Base-by-base conservation (phyloP, 2,797 vertebrate genomes). In the Pseudopleuronectes americanus region DNA sequence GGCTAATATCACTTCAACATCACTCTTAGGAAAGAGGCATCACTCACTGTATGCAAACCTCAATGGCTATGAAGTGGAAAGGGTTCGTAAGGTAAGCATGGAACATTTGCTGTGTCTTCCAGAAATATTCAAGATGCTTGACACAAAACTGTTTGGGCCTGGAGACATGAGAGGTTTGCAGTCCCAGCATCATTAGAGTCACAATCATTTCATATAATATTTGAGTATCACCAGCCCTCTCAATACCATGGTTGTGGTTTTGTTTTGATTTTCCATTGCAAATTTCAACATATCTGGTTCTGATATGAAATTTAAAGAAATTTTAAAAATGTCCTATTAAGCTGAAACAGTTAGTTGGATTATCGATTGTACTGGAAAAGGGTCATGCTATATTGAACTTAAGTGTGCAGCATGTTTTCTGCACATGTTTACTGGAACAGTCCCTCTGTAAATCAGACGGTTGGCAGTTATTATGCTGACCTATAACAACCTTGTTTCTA, bases 31-130 rank as follows among this genome's bases (percentile, higher is more conserved):
- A 43, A 95, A 95, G 81, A 85, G 93, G 41, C 94, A 94, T 63
- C 94, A 93, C 79, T 95, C 93, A 0, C 91, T 93, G 17, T 94
- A 93, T 8, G 90, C 91, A 62, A 94, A 92, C 80, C 91, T 95
- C 58, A 92, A 86, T 17, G 92, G 91, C 28, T 92, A 88, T 62
- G 94, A 95, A 61, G 80, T 74, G 5, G 93, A 93, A 67, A 86
- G 80, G 1, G 80, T 89, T 51, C 70, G 77, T n/a, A 93, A 94
- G 94, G 95, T 95, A 90, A 71, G 88, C 78, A n/a, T 63, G 21
- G 3, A 57, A n/a, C 26, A 51, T 74, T 67, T 68, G n/a, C 38
- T 38, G 26, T 51, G 58, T 71, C 57, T 56, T 6, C 17, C 4
- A 12, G 5, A 45, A 16, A 26, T 6, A 16, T 26, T 64, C 3